A percentile compares a stretch with the other conserved stretches of the same genome.
Conservation (phyloP, 1,140 invertebrate genomes). For the Streblospio benedicti region DNA sequence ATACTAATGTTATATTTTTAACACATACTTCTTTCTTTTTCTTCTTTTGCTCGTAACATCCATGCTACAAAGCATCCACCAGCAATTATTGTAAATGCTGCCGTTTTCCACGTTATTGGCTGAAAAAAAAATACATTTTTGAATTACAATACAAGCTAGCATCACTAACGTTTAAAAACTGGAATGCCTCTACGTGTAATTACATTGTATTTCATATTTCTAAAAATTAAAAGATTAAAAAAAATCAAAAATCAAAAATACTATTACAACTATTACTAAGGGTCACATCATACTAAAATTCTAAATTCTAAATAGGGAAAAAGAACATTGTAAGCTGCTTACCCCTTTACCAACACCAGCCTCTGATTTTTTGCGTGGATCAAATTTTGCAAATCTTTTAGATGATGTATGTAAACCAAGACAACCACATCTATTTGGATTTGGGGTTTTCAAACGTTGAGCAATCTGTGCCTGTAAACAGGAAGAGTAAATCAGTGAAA, state of each 20-base stretch:
- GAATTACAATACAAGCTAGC: background rate
- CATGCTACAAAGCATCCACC: slow-evolving; percentile 59
- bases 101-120: slow-evolving; percentile 69
- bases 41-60: slow-evolving; percentile 66
- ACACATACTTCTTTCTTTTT: slow-evolving; percentile 59
- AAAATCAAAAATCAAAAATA: background rate
- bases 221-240: background rate
- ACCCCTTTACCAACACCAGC: background rate
- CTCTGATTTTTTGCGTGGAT: background rate
- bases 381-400: too few species aligned
- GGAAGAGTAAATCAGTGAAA: too few species aligned
- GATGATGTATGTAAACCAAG: too few species aligned
- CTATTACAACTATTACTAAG: background rate
- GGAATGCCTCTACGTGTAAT: background rate
- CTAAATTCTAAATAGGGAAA: background rate
- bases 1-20: background rate
- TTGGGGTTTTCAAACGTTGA: too few species aligned
- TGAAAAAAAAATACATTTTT: slow-evolving; percentile 29
- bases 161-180: background rate
- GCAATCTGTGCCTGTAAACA: too few species aligned
- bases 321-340: background rate
- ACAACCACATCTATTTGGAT: too few species aligned
- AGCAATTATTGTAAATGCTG: slow-evolving; percentile 56
- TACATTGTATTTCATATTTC: background rate
- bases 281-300: background rate